Conservation (phyloP, 1,140 invertebrate genomes). For the Sitodiplosis mosellana region DNA sequence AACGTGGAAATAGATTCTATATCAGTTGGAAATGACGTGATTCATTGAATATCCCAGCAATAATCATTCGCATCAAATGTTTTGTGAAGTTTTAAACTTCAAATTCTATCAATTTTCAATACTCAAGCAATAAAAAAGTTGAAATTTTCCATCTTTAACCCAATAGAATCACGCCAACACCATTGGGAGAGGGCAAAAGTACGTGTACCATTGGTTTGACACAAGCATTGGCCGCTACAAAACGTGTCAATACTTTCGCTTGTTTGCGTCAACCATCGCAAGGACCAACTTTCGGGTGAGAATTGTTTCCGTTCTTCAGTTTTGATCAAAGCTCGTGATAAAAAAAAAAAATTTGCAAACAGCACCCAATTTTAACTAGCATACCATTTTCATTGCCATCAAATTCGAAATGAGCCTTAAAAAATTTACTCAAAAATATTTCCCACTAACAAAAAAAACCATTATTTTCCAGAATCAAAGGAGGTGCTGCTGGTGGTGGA, state of each 20-base stretch:
- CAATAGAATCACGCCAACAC: slow-evolving; percentile 83
- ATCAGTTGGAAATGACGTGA: neutral
- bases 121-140: neutral
- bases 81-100: too few species aligned
- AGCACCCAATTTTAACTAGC: too few species aligned
- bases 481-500: slow-evolving; percentile 87
- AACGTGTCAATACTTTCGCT: slow-evolving; percentile 75
- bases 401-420: too few species aligned
- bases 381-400: too few species aligned
- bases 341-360: too few species aligned
- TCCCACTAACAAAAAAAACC: too few species aligned
- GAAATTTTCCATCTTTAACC: slow-evolving; percentile 1
- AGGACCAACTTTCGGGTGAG: slow-evolving; percentile 84
- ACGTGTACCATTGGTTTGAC: slow-evolving; percentile 88
- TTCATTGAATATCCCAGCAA: too few species aligned
- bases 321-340: too few species aligned
- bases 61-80: too few species aligned
- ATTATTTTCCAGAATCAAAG: slow-evolving; percentile 79
- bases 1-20: neutral
- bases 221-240: slow-evolving; percentile 78
- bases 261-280: slow-evolving; percentile 96
- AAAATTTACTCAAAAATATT: too few species aligned
- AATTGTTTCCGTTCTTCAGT: too few species aligned
- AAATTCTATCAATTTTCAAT: neutral
- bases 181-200: slow-evolving; percentile 92